phyloP scores from a whole-genome alignment of 2,113 vertebrate species.

The Bubo blakistoni region DNA sequence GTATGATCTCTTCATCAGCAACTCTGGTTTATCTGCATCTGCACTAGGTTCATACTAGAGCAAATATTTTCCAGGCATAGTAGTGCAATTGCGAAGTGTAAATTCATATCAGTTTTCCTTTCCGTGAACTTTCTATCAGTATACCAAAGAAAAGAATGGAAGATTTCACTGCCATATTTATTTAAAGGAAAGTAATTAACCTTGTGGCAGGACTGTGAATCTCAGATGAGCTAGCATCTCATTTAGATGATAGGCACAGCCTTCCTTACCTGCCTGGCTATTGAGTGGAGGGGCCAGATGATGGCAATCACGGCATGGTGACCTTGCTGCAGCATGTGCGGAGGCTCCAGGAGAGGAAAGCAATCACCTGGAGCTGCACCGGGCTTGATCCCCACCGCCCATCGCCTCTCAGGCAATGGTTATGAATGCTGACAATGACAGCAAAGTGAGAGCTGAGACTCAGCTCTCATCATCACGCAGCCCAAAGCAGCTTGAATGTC shows the following conservation, averaged over 20 bases:
- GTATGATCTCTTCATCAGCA: not conserved
- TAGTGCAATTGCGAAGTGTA: not conserved
- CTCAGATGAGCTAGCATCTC: not conserved
- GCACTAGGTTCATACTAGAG: too few species aligned
- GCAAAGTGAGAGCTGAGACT: not conserved
- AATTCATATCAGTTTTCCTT: not conserved
- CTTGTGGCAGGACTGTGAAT: not conserved
- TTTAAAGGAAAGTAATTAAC: conserved; percentile 41
- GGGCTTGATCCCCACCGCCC: not conserved
- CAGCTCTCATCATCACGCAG: not conserved
- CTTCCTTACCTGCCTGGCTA: not conserved
- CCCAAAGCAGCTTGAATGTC: not conserved
- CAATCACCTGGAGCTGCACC: not conserved
- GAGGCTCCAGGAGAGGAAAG: not conserved
- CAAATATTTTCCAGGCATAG: not conserved
- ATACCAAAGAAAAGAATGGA: not conserved
- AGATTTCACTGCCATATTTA: not conserved
- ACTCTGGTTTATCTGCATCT: not conserved
- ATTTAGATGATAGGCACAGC: not conserved
- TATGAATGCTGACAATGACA: not conserved
- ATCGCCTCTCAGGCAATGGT: not conserved
- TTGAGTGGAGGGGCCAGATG: not conserved
- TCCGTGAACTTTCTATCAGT: not conserved
- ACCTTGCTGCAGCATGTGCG: rapidly evolving
- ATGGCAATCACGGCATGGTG: not conserved